Evolutionary conservation across 2,888 invertebrate genomes (phyloP).

Genomic region (Harpalus rubripes): DNA sequence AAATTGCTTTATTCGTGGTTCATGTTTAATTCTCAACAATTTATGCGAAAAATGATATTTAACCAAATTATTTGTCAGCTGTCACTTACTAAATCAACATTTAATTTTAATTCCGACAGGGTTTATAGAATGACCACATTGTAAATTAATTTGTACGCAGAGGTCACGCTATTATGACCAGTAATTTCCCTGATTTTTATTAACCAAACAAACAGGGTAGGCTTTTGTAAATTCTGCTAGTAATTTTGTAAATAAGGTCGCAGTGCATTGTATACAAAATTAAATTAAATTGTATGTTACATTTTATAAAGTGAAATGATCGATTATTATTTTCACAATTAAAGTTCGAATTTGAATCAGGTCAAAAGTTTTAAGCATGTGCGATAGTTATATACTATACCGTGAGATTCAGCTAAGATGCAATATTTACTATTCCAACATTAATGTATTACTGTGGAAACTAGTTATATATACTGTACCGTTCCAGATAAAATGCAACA

Average conservation of each 20-base stretch:
- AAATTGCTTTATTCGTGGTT: conserved; percentile 31
- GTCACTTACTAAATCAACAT: conserved; percentile 29
- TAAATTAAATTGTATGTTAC: too few relatives aligned
- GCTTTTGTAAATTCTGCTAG: background rate
- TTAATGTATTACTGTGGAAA: too few relatives aligned
- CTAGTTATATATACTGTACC: too few relatives aligned
- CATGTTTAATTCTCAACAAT: conserved; percentile 27
- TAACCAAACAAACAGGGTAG: background rate
- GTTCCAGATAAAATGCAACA: too few relatives aligned
- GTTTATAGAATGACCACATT: conserved; percentile 14
- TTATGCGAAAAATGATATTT: conserved; percentile 23
- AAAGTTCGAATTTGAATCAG: too few relatives aligned
- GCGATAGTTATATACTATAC: background rate
- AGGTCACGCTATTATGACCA: conserved; percentile 2
- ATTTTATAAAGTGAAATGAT: too few relatives aligned
- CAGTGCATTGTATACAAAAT: too few relatives aligned
- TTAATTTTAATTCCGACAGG: conserved; percentile 16
- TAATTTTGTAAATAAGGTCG: too few relatives aligned
- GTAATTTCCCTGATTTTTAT: background rate
- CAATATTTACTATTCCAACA: too few relatives aligned
- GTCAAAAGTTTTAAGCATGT: background rate
- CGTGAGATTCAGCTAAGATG: too few relatives aligned
- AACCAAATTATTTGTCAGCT: conserved; percentile 13
- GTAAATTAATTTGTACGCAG: background rate
- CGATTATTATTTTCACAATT: too few relatives aligned